These are phyloP conservation scores for Aldrovandia affinis DNA, from an alignment of 2,797 vertebrate genomes.

Conservation along the genomic window DNA sequence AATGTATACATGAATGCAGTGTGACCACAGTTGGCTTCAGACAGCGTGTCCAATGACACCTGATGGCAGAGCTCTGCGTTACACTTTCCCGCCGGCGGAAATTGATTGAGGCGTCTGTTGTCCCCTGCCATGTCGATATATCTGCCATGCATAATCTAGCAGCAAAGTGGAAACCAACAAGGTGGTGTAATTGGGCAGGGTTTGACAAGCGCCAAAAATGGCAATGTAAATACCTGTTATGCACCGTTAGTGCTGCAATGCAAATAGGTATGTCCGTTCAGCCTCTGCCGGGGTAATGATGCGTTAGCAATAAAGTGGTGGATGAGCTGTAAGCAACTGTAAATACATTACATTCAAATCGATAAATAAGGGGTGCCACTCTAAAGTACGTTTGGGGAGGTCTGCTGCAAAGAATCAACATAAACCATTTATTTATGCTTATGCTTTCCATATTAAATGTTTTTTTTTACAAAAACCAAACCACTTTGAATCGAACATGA, in stretches of 20 bases:
- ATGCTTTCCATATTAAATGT: too few relatives aligned
- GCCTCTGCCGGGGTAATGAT: neutral
- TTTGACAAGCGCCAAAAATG: slow-evolving; percentile 13
- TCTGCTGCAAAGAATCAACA: too few relatives aligned
- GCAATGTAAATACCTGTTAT: neutral
- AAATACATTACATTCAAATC: too few relatives aligned
- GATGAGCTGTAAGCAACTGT: too few relatives aligned
- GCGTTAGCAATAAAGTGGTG: too few relatives aligned
- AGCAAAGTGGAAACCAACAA: neutral
- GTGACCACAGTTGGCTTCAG: slow-evolving; percentile 2
- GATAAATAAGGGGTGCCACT: too few relatives aligned
- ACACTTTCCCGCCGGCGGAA: slow-evolving; percentile 4
- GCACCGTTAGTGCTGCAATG: neutral
- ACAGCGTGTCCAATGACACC: neutral
- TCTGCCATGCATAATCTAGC: slow-evolving; percentile 24
- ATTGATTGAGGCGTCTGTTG: slow-evolving; percentile 19
- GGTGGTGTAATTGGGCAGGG: neutral
- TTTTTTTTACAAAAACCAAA: too few relatives aligned
- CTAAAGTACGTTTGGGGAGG: neutral
- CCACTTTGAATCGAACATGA: too few relatives aligned
- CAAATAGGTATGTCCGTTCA: neutral
- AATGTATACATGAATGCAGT: neutral
- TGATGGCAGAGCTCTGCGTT: slow-evolving; percentile 6
- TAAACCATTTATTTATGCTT: too few relatives aligned
- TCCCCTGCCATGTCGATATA: slow-evolving; percentile 22